Evolutionary conservation across 2,888 invertebrate species (phyloP), one percentile per base, ranked within the genome.

Genomic region (Neoscelio sp.): DNA sequence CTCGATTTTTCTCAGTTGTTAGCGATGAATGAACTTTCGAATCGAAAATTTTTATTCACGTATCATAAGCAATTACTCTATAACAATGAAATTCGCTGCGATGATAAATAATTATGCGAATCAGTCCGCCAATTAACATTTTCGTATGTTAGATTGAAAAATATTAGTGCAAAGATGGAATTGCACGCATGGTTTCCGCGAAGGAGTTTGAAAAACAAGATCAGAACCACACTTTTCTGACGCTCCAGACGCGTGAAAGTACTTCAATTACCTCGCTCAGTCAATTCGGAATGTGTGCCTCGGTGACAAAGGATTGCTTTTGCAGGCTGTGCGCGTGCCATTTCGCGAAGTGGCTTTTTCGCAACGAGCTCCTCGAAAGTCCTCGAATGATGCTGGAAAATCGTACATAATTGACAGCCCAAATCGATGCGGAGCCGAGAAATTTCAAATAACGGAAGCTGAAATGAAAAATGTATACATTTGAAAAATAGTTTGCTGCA

Each of bases 381-480:
- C 50, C 58, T 46, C 64, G 76, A 80, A 71, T 38, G 76, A 74
- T 62, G 75, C 76, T 56, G 73, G 54, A 58, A 76, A 80, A 76
- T 76, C 73, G 76, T 68, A 73, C 68, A 73, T 80, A 80, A 80
- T 80, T 80, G 80, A 73, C 76, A 73, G 73, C 54, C 64, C 71
- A 64, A 80, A 80, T 80, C 76, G 71, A 80, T 62, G 56, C 58
- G 26, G 28, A 44, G 76, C 23, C 28, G 17, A 35, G 64, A 67
- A 71, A 48, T 67, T 65, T 44, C 65, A 33, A 76, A 71, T 76
- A 67, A 73, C 67, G 71, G 13, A 26, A 48, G 18, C 52, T 60
- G 35, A 78, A 62, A 67, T 78, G 50, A 68, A 68, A 68, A 78
- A 78, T 68, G 56, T 74, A 73, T 56, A 58, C 38, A 68, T 68